A percentile compares a stretch with the other conserved stretches of the same genome.
These are phyloP conservation scores for Ceyx margarethae DNA, from an alignment of 2,113 vertebrate species.

Conservation along the genomic window DNA sequence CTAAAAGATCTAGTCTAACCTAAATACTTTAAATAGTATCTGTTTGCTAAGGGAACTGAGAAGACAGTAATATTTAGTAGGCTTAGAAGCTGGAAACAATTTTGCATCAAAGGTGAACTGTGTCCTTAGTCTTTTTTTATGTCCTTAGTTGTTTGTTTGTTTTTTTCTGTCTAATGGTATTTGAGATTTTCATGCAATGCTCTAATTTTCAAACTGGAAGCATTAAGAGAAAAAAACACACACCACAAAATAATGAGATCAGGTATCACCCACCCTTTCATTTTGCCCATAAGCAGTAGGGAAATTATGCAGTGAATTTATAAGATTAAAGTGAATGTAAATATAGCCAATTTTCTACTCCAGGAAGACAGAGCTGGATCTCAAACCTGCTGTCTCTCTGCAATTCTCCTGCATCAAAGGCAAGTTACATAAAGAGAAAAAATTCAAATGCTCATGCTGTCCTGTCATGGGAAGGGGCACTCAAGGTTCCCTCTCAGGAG, in stretches of 20 bases:
- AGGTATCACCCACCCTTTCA: neutral
- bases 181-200: neutral
- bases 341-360: neutral
- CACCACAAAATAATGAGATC: neutral
- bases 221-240: neutral
- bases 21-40: neutral
- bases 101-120: neutral
- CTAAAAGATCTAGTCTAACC: neutral
- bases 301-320: neutral
- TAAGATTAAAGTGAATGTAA: neutral
- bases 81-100: neutral
- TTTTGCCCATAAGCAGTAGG: neutral
- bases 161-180: neutral
- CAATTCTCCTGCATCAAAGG: neutral
- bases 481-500: neutral
- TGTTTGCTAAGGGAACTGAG: neutral
- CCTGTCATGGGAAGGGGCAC: neutral
- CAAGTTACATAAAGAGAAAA: neutral
- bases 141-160: neutral
- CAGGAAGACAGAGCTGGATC: neutral
- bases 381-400: neutral
- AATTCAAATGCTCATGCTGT: neutral
- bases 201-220: neutral
- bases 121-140: neutral
- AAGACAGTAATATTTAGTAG: neutral